These are phyloP conservation scores for Molorchus minor DNA, from an alignment of 2,888 invertebrate genomes.

Conservation along the genomic window DNA sequence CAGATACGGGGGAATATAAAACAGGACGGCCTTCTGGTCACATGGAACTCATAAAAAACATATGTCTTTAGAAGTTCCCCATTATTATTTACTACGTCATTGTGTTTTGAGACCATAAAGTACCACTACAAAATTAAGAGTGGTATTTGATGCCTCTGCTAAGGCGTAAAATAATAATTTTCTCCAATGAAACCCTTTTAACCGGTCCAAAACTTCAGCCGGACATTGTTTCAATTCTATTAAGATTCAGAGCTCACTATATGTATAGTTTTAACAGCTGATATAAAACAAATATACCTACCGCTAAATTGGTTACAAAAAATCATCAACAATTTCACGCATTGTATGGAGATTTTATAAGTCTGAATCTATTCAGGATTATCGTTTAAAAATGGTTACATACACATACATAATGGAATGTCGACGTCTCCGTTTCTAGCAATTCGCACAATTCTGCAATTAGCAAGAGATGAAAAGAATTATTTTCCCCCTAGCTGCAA, in stretches of 20 bases:
- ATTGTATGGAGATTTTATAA: conserved; percentile 11
- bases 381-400: too few species aligned
- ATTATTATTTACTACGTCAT: too few species aligned
- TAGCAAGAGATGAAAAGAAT: background rate
- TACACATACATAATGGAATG: background rate
- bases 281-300: conserved; percentile 18
- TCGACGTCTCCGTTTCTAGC: background rate
- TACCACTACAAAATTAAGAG: too few species aligned
- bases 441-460: too few species aligned
- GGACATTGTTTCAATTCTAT: conserved; percentile 8
- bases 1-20: too few species aligned
- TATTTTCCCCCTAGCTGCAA: background rate
- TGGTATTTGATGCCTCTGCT: too few species aligned
- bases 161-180: conserved; percentile 11
- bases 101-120: too few species aligned
- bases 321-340: too few species aligned
- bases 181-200: background rate
- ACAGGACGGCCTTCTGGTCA: background rate
- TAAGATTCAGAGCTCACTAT: conserved; percentile 12
- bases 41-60: background rate
- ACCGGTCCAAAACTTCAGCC: conserved; percentile 8
- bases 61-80: conserved; percentile 1
- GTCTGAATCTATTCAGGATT: too few species aligned
- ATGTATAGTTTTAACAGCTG: background rate
- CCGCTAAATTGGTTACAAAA: background rate